Conservation (phyloP, 2,888 invertebrate species). For the Gisinianus flammeolus region DNA sequence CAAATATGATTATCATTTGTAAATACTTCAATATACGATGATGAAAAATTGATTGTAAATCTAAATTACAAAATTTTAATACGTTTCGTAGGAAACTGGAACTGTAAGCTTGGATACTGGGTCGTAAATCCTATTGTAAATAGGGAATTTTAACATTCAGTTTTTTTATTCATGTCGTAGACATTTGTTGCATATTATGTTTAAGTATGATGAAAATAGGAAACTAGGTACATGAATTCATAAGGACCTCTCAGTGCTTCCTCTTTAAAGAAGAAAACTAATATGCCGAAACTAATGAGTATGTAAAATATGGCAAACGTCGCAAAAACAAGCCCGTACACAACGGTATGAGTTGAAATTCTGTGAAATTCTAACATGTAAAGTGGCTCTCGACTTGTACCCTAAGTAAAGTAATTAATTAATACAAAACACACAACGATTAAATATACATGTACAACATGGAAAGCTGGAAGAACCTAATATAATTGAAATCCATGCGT, state of each 20-base stretch:
- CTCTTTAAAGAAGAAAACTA: slow-evolving; percentile 13
- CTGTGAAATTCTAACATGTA: background rate
- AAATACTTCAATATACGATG: no score
- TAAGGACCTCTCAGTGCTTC: background rate
- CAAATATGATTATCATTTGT: background rate
- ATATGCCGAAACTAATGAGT: background rate
- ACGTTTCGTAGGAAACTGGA: background rate
- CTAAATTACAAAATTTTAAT: background rate
- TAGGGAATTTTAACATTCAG: no score
- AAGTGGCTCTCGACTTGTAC: background rate
- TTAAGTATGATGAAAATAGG: background rate
- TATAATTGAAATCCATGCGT: no score
- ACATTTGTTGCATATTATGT: background rate
- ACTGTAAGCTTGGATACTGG: background rate
- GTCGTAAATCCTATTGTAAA: background rate
- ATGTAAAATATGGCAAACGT: background rate
- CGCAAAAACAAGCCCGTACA: slow-evolving; percentile 6
- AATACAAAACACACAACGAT: background rate
- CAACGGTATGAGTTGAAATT: background rate
- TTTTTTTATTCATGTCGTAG: no score
- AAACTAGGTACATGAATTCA: background rate
- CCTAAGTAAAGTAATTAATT: background rate
- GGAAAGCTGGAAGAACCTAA: background rate
- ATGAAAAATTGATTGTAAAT: no score
- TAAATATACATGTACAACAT: background rate